phyloP scores from a whole-genome alignment of 2,888 invertebrate species.

The Ceramica pisi region DNA sequence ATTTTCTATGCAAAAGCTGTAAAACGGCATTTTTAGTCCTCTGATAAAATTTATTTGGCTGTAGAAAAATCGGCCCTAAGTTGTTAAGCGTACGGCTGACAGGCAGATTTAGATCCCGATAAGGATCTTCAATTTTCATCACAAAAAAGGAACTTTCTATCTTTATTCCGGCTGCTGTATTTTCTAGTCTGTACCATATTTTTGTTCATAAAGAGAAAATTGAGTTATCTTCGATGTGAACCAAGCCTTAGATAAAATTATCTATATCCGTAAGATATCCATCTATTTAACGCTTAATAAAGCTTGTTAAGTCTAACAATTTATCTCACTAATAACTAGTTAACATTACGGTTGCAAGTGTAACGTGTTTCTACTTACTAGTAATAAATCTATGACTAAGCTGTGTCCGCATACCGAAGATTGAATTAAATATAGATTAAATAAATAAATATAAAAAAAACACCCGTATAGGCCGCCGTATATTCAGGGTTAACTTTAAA shows the following conservation, averaged over 20 bases:
- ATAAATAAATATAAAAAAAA: not conserved
- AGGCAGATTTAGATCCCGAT: too few relatives aligned
- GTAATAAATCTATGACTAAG: constrained; percentile 39
- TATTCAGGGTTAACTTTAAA: too few relatives aligned
- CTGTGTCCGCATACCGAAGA: constrained; percentile 9
- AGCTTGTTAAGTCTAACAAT: constrained; percentile 34
- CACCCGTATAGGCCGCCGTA: too few relatives aligned
- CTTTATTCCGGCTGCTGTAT: not conserved
- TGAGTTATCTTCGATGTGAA: not conserved
- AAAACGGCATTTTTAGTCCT: too few relatives aligned
- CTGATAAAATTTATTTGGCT: too few relatives aligned
- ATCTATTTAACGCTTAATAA: constrained; percentile 50
- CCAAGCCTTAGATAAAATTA: constrained; percentile 32
- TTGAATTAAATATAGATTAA: constrained; percentile 28
- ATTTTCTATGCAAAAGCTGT: too few relatives aligned
- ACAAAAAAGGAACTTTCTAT: not conserved
- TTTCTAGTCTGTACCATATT: not conserved
- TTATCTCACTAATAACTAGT: constrained; percentile 51
- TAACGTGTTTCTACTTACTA: constrained; percentile 24
- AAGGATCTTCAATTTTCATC: not conserved
- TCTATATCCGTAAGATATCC: constrained; percentile 43
- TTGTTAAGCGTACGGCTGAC: too few relatives aligned
- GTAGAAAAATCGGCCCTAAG: too few relatives aligned
- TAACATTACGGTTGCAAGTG: constrained; percentile 34
- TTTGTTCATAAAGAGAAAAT: not conserved